Evolutionary conservation across 2,113 vertebrate genomes (phyloP).

Genomic region (Drymodes brunneopygia): DNA sequence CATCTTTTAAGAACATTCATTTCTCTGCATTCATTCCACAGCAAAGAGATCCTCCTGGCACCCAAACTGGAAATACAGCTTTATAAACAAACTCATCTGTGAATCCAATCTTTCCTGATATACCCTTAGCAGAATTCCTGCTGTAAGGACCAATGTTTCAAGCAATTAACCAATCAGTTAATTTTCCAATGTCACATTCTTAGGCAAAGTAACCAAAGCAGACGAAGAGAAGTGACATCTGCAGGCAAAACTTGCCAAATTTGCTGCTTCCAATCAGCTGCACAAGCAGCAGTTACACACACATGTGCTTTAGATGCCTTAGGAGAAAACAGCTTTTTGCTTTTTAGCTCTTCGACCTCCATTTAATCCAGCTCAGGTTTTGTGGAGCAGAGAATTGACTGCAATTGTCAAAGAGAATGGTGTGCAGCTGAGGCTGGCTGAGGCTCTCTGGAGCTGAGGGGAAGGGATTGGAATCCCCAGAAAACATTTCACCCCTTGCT

Average conservation of each 20-base stretch:
- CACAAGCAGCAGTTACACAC: not conserved
- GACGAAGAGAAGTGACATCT: constrained; percentile 22
- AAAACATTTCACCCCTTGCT: not conserved
- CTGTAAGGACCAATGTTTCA: not conserved
- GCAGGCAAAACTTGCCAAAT: constrained; percentile 17
- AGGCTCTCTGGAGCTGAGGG: not conserved
- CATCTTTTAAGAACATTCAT: not conserved
- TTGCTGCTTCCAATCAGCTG: not conserved
- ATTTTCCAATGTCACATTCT: not conserved
- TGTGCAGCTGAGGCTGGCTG: not conserved
- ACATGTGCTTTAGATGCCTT: not conserved
- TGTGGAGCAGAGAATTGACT: not conserved
- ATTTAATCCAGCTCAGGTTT: not conserved
- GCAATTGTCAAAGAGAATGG: not conserved
- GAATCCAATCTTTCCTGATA: not conserved
- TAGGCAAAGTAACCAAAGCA: constrained; percentile 27
- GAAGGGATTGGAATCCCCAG: not conserved
- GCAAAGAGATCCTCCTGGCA: not conserved
- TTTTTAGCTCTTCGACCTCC: not conserved
- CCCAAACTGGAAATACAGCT: not conserved
- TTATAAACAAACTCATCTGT: not conserved
- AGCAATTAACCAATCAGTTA: constrained; percentile 33
- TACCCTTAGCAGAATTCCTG: not conserved
- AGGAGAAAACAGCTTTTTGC: not conserved
- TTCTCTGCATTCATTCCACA: not conserved